Evolutionary conservation across 2,888 invertebrate genomes (phyloP).

Genomic region (Tachina fera): DNA sequence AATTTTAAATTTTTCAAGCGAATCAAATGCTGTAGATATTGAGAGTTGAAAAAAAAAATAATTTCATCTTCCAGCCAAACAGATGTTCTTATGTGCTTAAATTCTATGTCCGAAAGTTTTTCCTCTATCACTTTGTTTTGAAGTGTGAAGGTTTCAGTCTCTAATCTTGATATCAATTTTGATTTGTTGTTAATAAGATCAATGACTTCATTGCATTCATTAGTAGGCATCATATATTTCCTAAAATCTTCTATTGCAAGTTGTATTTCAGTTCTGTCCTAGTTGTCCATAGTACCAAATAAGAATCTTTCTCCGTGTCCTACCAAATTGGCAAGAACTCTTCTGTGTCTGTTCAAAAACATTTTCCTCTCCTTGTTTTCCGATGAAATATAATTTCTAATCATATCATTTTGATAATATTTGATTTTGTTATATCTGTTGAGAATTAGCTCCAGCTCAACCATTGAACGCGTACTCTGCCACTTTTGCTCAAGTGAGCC

Average conservation of each 20-base stretch:
- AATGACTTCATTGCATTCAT: conserved; percentile 1
- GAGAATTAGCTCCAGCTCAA: no score
- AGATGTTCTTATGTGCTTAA: conserved; percentile 7
- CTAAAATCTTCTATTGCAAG: conserved; percentile 4
- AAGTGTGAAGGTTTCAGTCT: conserved; percentile 12
- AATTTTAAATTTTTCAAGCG: not conserved
- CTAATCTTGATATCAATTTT: conserved; percentile 9
- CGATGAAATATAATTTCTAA: conserved; percentile 18
- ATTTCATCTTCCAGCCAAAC: conserved; percentile 8
- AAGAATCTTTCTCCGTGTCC: not conserved
- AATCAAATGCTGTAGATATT: conserved; percentile 7
- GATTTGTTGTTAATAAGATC: conserved; percentile 12
- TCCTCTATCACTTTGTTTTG: conserved; percentile 14
- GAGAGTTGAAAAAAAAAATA: not conserved
- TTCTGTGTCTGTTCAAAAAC: conserved; percentile 10
- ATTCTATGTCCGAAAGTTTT: not conserved
- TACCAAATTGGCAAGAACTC: conserved; percentile 10
- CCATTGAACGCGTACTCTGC: no score
- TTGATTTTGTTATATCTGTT: no score
- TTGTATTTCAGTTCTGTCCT: conserved; percentile 23
- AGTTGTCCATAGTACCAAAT: conserved; percentile 25
- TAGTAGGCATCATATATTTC: not conserved
- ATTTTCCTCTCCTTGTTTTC: conserved; percentile 2
- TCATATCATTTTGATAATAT: conserved; percentile 17
- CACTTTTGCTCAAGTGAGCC: no score